These are phyloP conservation scores for Copidosoma floridanum DNA, from an alignment of 1,140 invertebrate species.

Conservation along the genomic window DNA sequence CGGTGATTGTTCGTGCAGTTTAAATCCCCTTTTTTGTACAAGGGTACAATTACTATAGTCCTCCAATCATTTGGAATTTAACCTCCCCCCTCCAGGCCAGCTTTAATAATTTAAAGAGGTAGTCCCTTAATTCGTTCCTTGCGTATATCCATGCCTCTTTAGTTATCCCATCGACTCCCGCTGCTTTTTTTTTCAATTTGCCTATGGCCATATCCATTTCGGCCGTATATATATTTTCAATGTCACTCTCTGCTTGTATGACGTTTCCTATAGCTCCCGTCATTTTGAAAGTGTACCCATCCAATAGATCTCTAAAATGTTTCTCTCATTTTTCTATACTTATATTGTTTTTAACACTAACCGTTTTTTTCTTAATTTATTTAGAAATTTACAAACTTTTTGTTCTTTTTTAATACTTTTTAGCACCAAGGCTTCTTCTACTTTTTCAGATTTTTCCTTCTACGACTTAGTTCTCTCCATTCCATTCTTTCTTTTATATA, in stretches of 20 bases:
- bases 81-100: constrained; percentile 13
- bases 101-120: not conserved
- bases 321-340: too few species aligned
- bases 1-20: constrained; percentile 22
- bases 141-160: not conserved
- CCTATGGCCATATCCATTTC: too few species aligned
- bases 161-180: too few species aligned
- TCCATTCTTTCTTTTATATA: constrained; percentile 2
- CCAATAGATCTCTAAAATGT: too few species aligned
- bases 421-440: not conserved
- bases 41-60: constrained; percentile 8
- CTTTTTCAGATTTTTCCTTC: not conserved
- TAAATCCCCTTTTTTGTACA: constrained; percentile 29
- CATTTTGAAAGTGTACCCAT: too few species aligned
- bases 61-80: constrained; percentile 27
- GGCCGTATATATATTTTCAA: too few species aligned
- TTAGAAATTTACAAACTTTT: too few species aligned
- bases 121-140: not conserved
- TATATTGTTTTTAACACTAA: not conserved
- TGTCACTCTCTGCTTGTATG: too few species aligned
- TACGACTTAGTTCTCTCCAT: not conserved
- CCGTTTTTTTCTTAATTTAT: not conserved
- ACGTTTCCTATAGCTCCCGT: too few species aligned
- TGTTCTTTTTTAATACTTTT: not conserved
- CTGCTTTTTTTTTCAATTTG: not conserved